phyloP scores from a whole-genome alignment of 2,797 vertebrate genomes.

The Rachycentron canadum region DNA sequence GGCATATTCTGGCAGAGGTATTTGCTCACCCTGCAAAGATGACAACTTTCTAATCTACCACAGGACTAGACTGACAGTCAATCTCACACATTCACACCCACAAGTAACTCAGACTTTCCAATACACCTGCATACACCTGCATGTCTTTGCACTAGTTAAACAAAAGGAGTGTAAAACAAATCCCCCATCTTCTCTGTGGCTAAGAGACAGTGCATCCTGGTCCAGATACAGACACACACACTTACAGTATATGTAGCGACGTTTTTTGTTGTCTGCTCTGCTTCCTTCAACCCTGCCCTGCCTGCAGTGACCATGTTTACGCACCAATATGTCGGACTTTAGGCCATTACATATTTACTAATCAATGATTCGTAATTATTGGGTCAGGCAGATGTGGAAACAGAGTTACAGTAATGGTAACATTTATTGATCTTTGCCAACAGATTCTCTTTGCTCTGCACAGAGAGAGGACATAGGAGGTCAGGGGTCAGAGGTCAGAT shows the following conservation, averaged over 20 bases:
- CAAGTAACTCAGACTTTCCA: not conserved
- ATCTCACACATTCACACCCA: conserved; percentile 19
- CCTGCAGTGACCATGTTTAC: not conserved
- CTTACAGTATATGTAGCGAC: no score
- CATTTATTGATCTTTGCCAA: conserved; percentile 19
- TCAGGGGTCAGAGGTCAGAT: not conserved
- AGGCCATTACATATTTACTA: not conserved
- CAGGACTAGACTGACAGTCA: not conserved
- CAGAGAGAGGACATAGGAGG: conserved; percentile 6
- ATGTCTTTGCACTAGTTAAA: not conserved
- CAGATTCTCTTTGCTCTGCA: conserved; percentile 8
- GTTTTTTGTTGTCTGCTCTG: not conserved
- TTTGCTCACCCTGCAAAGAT: not conserved
- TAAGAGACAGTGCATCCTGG: no score
- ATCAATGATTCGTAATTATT: not conserved
- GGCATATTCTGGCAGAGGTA: no score
- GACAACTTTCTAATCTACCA: conserved; percentile 4
- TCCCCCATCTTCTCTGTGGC: not conserved
- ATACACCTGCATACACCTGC: conserved; percentile 1
- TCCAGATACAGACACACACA: no score
- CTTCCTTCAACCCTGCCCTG: not conserved
- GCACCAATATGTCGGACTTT: not conserved
- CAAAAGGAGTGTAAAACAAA: not conserved
- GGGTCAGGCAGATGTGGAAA: not conserved
- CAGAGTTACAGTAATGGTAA: not conserved